Base-by-base conservation (phyloP, 2,888 invertebrate species). In the Ochlodes sylvanus region DNA sequence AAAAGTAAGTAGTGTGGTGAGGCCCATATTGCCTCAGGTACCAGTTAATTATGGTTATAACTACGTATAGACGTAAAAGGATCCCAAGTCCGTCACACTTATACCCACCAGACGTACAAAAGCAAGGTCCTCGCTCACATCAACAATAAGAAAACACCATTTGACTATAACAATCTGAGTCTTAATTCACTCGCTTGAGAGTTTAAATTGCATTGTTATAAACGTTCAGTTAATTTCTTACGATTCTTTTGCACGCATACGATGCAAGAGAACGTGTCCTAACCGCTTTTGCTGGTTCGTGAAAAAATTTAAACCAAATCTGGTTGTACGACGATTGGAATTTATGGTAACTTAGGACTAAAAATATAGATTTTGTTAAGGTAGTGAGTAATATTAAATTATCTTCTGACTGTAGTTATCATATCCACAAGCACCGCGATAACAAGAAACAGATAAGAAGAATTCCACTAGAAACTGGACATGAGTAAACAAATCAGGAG, bases 231-330 rank as follows among this genome's bases (percentile, higher is more conserved):
- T 83, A 80, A 71, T 75, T 78, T 83, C 82, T 88, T 89, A 78
- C 82, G 71, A 54, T 72, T 70, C 72, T 71, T 73, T 69, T 56
- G 15, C 9, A 72, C 72, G 72, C 77, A 83, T 19, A 19, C 82
- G 86, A 86, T 84, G 87, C 88, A 88, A 87, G 86, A 92, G 90
- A 92, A 90, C 92, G 89, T 90, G 92, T 88, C 87, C 89, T 79
- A 84, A 92, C 92, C 87, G 87, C 91, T 89, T 88, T 88, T 85
- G 86, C 86, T 84, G 79, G 84, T 86, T 86, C 76, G 81, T 85
- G 82, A 87, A 90, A 88, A 87, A 82, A 79, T 81, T 74, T 73
- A 70, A 75, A 72, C 71, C 71, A 72, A 76, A 72, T 71, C 61
- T 67, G 32, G 42, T 61, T 66, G 47, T 34, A 47, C 64, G 69